Conservation (phyloP, 2,797 vertebrate genomes). For the Streptopelia turtur region DNA sequence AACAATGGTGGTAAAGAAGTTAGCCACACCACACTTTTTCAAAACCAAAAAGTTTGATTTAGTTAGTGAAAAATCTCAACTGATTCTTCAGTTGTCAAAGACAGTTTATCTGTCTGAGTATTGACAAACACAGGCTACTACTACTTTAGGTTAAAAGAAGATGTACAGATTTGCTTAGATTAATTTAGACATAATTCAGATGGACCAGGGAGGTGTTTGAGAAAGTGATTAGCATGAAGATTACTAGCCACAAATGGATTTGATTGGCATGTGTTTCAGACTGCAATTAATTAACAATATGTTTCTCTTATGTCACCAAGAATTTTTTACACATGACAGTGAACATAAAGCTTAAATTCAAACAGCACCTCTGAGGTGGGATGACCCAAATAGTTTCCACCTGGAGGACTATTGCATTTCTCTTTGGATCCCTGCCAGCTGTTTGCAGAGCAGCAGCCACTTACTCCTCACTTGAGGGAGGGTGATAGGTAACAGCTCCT, state of each 20-base stretch:
- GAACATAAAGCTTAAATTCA: slow-evolving; percentile 51
- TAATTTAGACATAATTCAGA: slow-evolving; percentile 63
- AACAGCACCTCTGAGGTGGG: slow-evolving; percentile 38
- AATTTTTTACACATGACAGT: slow-evolving; percentile 1
- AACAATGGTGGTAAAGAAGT: not conserved
- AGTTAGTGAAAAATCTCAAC: not conserved
- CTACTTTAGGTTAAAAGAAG: not conserved
- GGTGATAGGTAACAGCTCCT: slow-evolving; percentile 38
- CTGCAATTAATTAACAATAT: slow-evolving; percentile 69
- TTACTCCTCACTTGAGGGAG: slow-evolving; percentile 23
- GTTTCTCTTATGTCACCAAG: slow-evolving; percentile 46
- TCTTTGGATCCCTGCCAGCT: slow-evolving; percentile 57
- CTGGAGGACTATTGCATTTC: not conserved
- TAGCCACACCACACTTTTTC: not conserved
- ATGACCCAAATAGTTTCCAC: slow-evolving; percentile 9
- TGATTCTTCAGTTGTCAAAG: not conserved
- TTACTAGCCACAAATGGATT: slow-evolving; percentile 42
- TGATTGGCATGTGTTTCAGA: slow-evolving; percentile 69
- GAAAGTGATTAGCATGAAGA: slow-evolving; percentile 56
- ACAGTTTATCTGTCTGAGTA: not conserved
- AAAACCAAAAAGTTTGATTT: not conserved
- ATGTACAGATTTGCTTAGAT: slow-evolving; percentile 60
- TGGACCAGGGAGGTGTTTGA: slow-evolving; percentile 48
- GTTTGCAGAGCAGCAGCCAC: slow-evolving; percentile 3
- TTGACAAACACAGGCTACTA: not conserved